Percentiles rank a stretch among this genome's conserved stretches.
Evolutionary conservation across 2,113 vertebrate species (phyloP).

Genomic region (Laticauda colubrina): DNA sequence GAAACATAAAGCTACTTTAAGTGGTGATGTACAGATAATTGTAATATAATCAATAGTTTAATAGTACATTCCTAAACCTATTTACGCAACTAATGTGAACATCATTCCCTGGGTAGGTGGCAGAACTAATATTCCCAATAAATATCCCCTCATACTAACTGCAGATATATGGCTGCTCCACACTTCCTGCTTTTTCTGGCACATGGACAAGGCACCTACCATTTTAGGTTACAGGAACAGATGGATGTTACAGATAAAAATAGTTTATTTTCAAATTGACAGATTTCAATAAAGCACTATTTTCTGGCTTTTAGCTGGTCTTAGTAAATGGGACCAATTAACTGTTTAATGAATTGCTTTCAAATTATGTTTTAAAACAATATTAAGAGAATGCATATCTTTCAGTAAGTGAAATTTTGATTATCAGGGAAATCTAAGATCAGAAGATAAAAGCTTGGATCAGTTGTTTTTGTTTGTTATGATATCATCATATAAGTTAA

Average conservation of each 20-base stretch:
- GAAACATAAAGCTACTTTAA: background rate
- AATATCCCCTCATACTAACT: background rate
- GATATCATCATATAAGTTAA: background rate
- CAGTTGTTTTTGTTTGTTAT: background rate
- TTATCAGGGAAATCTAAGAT: background rate
- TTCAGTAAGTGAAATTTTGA: background rate
- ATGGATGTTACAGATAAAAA: background rate
- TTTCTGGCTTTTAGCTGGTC: background rate
- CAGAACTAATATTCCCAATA: background rate
- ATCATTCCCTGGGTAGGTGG: background rate
- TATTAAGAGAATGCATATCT: background rate
- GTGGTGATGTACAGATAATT: background rate
- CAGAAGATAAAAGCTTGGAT: background rate
- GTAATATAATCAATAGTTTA: background rate
- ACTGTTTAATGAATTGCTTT: background rate
- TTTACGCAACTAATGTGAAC: background rate
- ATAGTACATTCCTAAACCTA: background rate
- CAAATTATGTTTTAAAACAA: background rate
- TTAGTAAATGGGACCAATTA: background rate
- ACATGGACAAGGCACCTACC: background rate
- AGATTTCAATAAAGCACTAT: background rate
- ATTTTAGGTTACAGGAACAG: background rate
- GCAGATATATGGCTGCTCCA: background rate
- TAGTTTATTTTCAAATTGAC: background rate
- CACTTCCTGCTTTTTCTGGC: background rate